A percentile compares a stretch with the other conserved stretches of the same genome.
phyloP scores from a whole-genome alignment of 2,888 invertebrate genomes.

The Lacanobia wlatinum region DNA sequence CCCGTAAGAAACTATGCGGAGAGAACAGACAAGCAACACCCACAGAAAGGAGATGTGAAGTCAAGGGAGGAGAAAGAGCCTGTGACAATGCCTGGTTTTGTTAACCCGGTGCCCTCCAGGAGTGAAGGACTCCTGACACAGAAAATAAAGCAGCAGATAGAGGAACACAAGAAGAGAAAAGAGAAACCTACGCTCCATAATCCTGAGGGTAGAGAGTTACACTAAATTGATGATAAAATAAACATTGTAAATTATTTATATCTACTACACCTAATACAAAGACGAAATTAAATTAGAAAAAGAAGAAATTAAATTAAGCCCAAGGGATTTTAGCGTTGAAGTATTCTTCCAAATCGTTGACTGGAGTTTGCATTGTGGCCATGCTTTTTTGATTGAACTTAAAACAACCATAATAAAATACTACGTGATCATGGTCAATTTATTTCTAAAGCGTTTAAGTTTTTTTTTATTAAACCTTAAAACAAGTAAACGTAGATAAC shows the following conservation, averaged over 20 bases:
- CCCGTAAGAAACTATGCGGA: conserved; percentile 11
- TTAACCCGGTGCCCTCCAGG: conserved; percentile 66
- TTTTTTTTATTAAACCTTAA: background rate
- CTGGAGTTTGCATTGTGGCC: background rate
- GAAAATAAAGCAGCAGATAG: conserved; percentile 69
- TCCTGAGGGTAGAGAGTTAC: conserved; percentile 66
- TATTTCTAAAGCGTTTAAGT: too few relatives aligned
- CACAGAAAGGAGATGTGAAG: background rate
- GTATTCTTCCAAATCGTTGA: too few relatives aligned
- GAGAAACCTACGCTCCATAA: conserved; percentile 65
- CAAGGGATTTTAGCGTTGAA: too few relatives aligned
- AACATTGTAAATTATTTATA: background rate
- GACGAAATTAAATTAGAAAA: background rate
- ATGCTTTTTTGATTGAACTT: background rate
- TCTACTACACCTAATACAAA: background rate
- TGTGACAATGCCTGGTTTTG: conserved; percentile 73
- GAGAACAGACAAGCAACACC: conserved; percentile 7
- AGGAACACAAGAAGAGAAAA: conserved; percentile 71
- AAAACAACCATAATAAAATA: background rate
- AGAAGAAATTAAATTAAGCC: background rate
- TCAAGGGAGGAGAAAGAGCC: conserved; percentile 47
- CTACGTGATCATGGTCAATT: background rate
- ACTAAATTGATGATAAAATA: background rate
- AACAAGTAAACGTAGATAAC: background rate
- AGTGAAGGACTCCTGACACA: conserved; percentile 74